Evolutionary conservation across 1,140 invertebrate genomes (phyloP), one percentile per base, ranked within the genome.

Genomic region (Nebria ingens): DNA sequence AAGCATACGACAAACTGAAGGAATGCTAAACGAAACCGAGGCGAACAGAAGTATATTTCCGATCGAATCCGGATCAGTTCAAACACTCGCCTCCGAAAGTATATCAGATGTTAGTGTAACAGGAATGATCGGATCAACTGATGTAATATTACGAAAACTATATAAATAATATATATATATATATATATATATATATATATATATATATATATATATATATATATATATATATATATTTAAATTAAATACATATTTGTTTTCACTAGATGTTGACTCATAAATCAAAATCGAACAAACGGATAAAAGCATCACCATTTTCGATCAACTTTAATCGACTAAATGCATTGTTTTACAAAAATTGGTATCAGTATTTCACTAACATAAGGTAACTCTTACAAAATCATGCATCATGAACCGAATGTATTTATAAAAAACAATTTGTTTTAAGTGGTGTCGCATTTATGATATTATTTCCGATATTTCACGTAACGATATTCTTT

Each of bases 401-500:
- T 1, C 6, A 12, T 19, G 1, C 15, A 42, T 20, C 19, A 13
- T 1, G 23, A 13, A 54, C 34, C 13, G 9, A 0, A 22, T 2
- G n/a, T 23, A n/a, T 45, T 45, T 23, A 53, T 21, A 25, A 19
- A 20, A 45, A 57, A 45, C 62, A 52, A 40, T 63, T 63, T 54
- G 19, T 64, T 75, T 76, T 51, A 69, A 91, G 88, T 1, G 81
- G 86, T 3, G 71, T 91, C 9, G 64, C 86, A 54, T 95, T 94
- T 67, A 82, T 91, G 53, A 74, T 93, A 20, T 59, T 90, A 21
- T 82, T 95, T 59, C 92, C 93, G 1, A 73, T 90, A 2, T 67
- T 93, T 6, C 82, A 93, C 77, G 75, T 87, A n/a, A 71, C 82
- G 2, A 71, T 86, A 0, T 94, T 94, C 68, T 88, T 91, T 70